These are phyloP conservation scores for Botrylloides violaceus DNA, from an alignment of 23 tunicate species.

Conservation along the genomic window DNA sequence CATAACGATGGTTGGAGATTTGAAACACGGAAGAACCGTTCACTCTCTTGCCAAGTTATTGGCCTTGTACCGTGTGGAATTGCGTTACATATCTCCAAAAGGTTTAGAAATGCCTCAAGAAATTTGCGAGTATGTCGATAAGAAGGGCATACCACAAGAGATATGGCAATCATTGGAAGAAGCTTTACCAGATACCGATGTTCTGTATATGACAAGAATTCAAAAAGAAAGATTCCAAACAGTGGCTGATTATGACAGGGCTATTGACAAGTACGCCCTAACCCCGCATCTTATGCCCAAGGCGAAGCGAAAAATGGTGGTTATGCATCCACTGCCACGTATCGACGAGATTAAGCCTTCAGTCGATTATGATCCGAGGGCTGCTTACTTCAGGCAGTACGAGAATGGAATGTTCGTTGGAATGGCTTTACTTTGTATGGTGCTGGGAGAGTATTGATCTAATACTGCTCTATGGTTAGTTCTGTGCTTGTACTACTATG, in stretches of 20 bases:
- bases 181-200: no score
- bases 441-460: slow-evolving; percentile 42
- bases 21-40: no score
- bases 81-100: no score
- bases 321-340: no score
- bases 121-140: slow-evolving; percentile 50
- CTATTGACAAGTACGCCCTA: slow-evolving; percentile 34
- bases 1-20: no score
- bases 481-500: no score
- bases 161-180: no score
- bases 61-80: slow-evolving; percentile 57
- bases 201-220: slow-evolving; percentile 71
- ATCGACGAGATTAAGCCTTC: no score
- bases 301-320: slow-evolving; percentile 56
- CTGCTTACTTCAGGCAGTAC: no score
- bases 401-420: no score
- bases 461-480: no score
- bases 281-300: slow-evolving; percentile 82
- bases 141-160: slow-evolving; percentile 21
- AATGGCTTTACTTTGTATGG: slow-evolving; percentile 69
- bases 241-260: slow-evolving; percentile 30
- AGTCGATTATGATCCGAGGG: no score
- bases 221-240: slow-evolving; percentile 59
- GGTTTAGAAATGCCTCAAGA: slow-evolving; percentile 74
- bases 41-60: slow-evolving; percentile 63